Percentiles rank a stretch among this genome's conserved stretches.
Evolutionary conservation across 2,888 invertebrate genomes (phyloP).

Genomic region (Epicampocera succincta): DNA sequence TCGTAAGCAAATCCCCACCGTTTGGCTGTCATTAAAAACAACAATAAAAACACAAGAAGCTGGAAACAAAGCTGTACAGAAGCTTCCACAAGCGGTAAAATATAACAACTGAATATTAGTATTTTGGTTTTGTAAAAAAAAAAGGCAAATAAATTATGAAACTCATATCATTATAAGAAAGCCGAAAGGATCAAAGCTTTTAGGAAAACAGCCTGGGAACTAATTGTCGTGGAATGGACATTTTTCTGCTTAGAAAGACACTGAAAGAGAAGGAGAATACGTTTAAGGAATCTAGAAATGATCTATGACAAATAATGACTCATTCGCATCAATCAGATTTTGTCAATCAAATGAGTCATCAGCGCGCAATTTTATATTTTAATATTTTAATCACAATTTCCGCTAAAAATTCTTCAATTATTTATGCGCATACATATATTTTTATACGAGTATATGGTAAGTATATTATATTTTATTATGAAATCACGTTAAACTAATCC

Average conservation of each 20-base stretch:
- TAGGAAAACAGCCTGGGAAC: slow-evolving; percentile 37
- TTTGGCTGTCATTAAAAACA: slow-evolving; percentile 42
- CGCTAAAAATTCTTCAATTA: slow-evolving; percentile 23
- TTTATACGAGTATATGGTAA: too few species aligned
- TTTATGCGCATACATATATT: background rate
- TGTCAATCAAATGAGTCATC: slow-evolving; percentile 57
- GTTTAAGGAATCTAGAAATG: slow-evolving; percentile 7
- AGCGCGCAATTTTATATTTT: slow-evolving; percentile 13
- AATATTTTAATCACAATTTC: slow-evolving; percentile 19
- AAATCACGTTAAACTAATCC: too few species aligned
- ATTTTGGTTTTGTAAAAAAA: slow-evolving; percentile 34
- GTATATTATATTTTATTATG: too few species aligned
- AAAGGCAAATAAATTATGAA: slow-evolving; percentile 44
- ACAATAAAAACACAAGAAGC: slow-evolving; percentile 60
- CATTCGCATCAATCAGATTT: slow-evolving; percentile 49
- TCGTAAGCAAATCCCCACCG: slow-evolving; percentile 17
- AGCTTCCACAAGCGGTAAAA: slow-evolving; percentile 52
- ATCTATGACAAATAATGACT: slow-evolving; percentile 46
- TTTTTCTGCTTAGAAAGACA: background rate
- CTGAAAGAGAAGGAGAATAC: background rate
- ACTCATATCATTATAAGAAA: slow-evolving; percentile 26
- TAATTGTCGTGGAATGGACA: slow-evolving; percentile 50
- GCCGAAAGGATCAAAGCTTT: slow-evolving; percentile 53
- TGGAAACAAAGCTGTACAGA: slow-evolving; percentile 47
- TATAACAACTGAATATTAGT: slow-evolving; percentile 47